Evolutionary conservation across 2,888 invertebrate genomes (phyloP), one percentile per base, ranked within the genome.

Genomic region (Galeruca laticollis): DNA sequence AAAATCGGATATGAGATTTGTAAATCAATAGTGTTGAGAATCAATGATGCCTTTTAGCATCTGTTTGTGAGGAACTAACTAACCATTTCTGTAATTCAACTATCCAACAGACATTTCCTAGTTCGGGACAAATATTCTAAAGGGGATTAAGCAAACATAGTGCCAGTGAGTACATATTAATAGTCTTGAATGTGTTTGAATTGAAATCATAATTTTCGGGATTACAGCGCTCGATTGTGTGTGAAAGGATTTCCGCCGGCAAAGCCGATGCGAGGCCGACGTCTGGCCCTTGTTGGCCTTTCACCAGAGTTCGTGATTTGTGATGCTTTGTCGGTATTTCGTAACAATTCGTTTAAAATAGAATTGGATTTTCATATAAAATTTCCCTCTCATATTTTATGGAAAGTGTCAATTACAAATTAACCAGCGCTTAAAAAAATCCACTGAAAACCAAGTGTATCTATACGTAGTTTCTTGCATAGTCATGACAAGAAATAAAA

Each of bases 181-280:
- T 70, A 70, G 67, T 70, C 70, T 70, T 67, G 66, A 67, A 70
- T 67, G 70, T 70, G 70, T 70, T 70, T 70, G 70, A 63, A 70
- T 70, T 67, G 67, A 62, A 70, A 70, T 70, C 66, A 70, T 70
- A 67, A 70, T 70, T 70, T 70, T 70, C 70, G 43, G 66, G 62
- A 67, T 70, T 70, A 70, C 61, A 51, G 62, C 57, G 66, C 67
- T 63, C 63, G 68, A 68, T 70, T 70, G 67, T 68, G 70, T 68
- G 67, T 70, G 67, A 63, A 70, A 63, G 67, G 62, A 70, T 70
- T 67, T 69, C 43, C 54, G 66, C 37, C 51, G 49, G 65, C 49
- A 35, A 47, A 35, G 57, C 47, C 59, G 49, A 60, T 49, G 37
- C 51, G 52, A 43, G 35, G 35, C 52, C 52, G 40, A 43, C 61